phyloP scores from a whole-genome alignment of 35 echinoderm and acorn worm genomes.

The Apostichopus japonicus region DNA sequence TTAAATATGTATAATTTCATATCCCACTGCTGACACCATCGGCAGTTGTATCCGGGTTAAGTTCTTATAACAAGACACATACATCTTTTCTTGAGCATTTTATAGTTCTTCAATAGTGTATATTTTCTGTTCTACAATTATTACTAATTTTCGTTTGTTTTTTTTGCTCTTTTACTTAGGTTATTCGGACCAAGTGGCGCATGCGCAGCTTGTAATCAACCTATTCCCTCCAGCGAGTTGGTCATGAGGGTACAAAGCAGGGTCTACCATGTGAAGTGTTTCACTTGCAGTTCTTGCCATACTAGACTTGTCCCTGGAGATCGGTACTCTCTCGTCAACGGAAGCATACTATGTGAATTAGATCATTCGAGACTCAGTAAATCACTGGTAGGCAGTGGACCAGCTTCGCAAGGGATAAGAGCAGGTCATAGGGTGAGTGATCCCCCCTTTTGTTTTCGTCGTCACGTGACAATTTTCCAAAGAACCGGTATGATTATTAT shows the following conservation, averaged over 20 bases:
- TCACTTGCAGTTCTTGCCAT: slow-evolving; percentile 96
- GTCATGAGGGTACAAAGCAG: slow-evolving; percentile 93
- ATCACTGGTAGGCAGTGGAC: slow-evolving; percentile 56
- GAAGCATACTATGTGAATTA: slow-evolving; percentile 90
- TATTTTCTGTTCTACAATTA: too few species aligned
- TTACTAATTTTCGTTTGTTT: background rate
- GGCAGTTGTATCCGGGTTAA: background rate
- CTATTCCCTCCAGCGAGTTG: slow-evolving; percentile 90
- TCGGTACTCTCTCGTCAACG: slow-evolving; percentile 83
- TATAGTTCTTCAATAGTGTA: too few species aligned
- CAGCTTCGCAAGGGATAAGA: slow-evolving; percentile 76
- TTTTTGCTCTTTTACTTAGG: slow-evolving; percentile 41
- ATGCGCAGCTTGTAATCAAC: slow-evolving; percentile 86
- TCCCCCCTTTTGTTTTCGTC: too few species aligned
- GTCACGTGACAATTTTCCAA: too few species aligned
- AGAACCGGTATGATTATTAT: too few species aligned
- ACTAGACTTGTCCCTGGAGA: slow-evolving; percentile 87
- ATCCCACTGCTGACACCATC: background rate
- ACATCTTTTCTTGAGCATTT: too few species aligned
- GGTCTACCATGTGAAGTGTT: slow-evolving; percentile 97
- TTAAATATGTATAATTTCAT: too few species aligned
- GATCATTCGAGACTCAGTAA: slow-evolving; percentile 93
- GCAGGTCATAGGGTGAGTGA: slow-evolving; percentile 89
- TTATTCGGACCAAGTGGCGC: slow-evolving; percentile 92
- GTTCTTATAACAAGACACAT: too few species aligned